Conservation (phyloP, 1,140 invertebrate genomes). For the Drosophila kohkoa region DNA sequence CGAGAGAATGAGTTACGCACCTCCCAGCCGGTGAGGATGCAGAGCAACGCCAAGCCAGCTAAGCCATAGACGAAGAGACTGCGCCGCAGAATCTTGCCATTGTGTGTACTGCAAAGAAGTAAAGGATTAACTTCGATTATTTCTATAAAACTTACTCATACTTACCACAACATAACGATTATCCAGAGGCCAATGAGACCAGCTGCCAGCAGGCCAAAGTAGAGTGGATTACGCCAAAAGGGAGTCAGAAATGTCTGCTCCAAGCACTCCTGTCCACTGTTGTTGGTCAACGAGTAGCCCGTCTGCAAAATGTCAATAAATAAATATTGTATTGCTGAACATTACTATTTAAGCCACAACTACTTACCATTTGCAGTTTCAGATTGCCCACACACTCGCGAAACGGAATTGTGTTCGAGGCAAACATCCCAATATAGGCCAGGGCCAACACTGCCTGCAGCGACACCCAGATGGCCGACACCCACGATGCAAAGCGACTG, state of each 20-base stretch:
- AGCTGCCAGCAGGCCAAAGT: constrained; percentile 78
- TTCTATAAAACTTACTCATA: neutral
- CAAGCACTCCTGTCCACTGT: constrained; percentile 78
- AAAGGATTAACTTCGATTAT: neutral
- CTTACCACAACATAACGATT: constrained; percentile 83
- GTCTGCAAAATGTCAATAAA: constrained; percentile 35
- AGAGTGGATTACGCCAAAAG: constrained; percentile 81
- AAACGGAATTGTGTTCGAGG: constrained; percentile 76
- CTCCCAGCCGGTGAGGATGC: constrained; percentile 79
- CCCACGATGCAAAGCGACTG: constrained; percentile 82
- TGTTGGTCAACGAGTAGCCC: constrained; percentile 68
- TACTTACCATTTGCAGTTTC: constrained; percentile 64
- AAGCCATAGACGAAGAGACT: constrained; percentile 79
- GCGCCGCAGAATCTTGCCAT: constrained; percentile 73
- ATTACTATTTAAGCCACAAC: neutral
- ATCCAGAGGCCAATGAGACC: constrained; percentile 81
- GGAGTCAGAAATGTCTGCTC: constrained; percentile 82
- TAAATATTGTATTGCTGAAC: neutral
- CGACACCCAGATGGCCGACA: constrained; percentile 82
- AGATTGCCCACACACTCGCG: constrained; percentile 75
- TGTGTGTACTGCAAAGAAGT: constrained; percentile 72
- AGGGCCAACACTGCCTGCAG: constrained; percentile 80
- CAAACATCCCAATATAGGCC: constrained; percentile 81
- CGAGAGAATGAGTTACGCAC: constrained; percentile 73
- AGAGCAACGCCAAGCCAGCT: constrained; percentile 65